These are phyloP conservation scores for Pomatorhinus ruficollis DNA, from an alignment of 2,113 vertebrate species.

Conservation along the genomic window DNA sequence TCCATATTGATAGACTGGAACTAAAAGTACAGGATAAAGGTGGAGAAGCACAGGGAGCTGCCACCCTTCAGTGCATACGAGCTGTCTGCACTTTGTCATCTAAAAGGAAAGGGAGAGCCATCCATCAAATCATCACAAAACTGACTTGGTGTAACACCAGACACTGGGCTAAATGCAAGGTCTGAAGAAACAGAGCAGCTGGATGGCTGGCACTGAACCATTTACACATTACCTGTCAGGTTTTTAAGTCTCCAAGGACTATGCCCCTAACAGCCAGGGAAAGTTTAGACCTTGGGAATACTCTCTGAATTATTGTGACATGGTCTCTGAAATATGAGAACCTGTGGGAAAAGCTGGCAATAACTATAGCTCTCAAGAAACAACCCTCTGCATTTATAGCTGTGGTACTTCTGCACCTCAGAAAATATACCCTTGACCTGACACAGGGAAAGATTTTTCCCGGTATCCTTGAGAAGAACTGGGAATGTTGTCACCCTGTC, in stretches of 20 bases:
- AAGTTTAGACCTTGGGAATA: slow-evolving; percentile 39
- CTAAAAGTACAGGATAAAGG: neutral
- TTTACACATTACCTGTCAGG: slow-evolving; percentile 1
- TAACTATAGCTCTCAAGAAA: neutral
- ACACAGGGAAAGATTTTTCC: neutral
- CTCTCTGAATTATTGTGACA: neutral
- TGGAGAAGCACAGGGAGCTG: neutral
- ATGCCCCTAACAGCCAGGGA: neutral
- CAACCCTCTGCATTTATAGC: neutral
- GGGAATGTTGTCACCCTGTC: neutral
- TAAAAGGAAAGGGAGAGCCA: neutral
- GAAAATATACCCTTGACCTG: neutral
- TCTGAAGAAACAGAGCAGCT: neutral
- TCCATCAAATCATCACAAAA: neutral
- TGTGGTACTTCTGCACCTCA: neutral
- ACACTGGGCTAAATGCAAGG: neutral
- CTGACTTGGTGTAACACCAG: neutral
- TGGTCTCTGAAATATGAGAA: neutral
- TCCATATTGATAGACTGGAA: accelerated
- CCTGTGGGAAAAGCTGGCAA: neutral
- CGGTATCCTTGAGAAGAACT: neutral
- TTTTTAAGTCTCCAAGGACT: slow-evolving; percentile 5
- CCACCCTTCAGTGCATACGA: neutral
- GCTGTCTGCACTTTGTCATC: neutral
- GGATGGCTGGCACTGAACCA: neutral